phyloP scores from a whole-genome alignment of 2,113 vertebrate species.

The Hypocryptadius cinnamomeus region DNA sequence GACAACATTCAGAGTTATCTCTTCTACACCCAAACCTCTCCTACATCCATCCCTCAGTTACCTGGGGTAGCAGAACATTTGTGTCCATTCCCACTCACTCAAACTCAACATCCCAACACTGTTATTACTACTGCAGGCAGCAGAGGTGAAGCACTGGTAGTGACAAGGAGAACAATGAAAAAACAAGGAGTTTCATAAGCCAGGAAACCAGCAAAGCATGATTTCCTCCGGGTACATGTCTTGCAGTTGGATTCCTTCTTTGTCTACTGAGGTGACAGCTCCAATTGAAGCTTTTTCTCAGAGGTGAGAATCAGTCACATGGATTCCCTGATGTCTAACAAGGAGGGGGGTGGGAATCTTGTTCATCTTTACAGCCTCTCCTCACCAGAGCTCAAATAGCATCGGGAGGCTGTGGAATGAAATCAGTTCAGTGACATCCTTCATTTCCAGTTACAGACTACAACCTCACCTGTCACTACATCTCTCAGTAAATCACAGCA shows the following conservation, averaged over 20 bases:
- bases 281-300: not conserved
- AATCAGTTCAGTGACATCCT: not conserved
- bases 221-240: conserved; percentile 8
- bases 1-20: not conserved
- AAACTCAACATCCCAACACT: not conserved
- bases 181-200: not conserved
- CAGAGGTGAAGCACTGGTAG: not conserved
- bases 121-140: not conserved
- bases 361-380: not conserved
- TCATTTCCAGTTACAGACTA: conserved; percentile 23
- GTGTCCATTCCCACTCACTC: not conserved
- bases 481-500: not conserved
- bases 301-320: not conserved
- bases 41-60: not conserved
- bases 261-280: not conserved
- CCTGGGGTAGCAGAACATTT: not conserved
- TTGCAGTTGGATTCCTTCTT: conserved; percentile 1
- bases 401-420: not conserved
- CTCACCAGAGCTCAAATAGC: not conserved
- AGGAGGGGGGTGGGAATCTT: not conserved
- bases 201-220: not conserved
- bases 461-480: conserved; percentile 4
- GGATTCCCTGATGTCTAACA: not conserved
- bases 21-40: not conserved
- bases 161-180: not conserved